phyloP scores from a whole-genome alignment of 2,797 vertebrate genomes.

The Neopelma chrysocephalum region DNA sequence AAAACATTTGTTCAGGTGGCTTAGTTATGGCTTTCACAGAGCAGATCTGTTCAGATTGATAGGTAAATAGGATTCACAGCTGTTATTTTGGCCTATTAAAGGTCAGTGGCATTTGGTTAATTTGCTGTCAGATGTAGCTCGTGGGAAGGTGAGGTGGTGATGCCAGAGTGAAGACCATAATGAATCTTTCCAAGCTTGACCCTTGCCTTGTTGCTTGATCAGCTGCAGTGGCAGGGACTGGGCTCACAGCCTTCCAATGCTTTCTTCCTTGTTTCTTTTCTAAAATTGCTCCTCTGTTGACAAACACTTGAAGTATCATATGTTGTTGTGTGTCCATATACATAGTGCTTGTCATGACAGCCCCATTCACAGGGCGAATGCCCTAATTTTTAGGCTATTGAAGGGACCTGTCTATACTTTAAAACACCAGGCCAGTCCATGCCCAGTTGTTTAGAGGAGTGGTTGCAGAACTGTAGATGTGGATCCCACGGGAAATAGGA shows the following conservation, averaged over 20 bases:
- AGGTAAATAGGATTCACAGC: not conserved
- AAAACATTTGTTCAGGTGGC: not conserved
- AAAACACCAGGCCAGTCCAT: not conserved
- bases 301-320: not conserved
- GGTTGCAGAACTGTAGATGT: not conserved
- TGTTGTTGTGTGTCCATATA: too few relatives aligned
- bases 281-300: not conserved
- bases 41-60: constrained; percentile 4
- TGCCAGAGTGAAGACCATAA: not conserved
- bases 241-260: not conserved
- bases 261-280: not conserved
- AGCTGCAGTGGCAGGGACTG: not conserved
- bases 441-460: not conserved
- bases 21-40: not conserved
- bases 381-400: not conserved
- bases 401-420: not conserved
- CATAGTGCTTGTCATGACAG: not conserved
- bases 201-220: not conserved
- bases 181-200: not conserved
- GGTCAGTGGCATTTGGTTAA: not conserved
- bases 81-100: not conserved
- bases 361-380: not conserved
- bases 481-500: not conserved
- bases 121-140: not conserved
- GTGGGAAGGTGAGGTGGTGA: not conserved